These are phyloP conservation scores for Perodicticus potto DNA, from an alignment of 2,797 vertebrate genomes.

Conservation along the genomic window DNA sequence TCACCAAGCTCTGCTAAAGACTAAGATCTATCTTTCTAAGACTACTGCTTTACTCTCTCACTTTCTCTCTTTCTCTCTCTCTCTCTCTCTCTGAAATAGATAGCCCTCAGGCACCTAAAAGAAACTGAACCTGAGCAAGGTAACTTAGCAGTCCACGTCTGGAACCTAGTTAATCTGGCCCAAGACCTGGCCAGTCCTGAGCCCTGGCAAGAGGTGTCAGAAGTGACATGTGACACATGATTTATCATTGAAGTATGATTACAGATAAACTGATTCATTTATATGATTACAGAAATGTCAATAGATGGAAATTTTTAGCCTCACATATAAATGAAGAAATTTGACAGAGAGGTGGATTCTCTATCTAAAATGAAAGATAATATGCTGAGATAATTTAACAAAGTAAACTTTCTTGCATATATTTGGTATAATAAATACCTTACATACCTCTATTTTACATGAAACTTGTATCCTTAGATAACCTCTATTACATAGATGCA, in stretches of 20 bases:
- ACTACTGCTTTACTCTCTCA: too few relatives aligned
- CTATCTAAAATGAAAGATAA: neutral
- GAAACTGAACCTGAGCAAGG: too few relatives aligned
- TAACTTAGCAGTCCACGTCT: too few relatives aligned
- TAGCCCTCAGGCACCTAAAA: too few relatives aligned
- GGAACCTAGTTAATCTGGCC: too few relatives aligned
- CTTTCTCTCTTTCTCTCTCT: too few relatives aligned
- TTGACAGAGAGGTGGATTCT: neutral
- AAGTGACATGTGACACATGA: neutral
- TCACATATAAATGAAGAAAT: constrained; percentile 6
- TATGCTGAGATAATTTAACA: neutral
- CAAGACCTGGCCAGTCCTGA: too few relatives aligned
- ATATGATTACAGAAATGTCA: neutral
- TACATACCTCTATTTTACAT: neutral
- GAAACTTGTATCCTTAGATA: constrained; percentile 16
- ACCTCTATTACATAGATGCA: neutral
- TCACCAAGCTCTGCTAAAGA: too few relatives aligned
- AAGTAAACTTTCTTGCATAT: neutral
- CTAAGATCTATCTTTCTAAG: too few relatives aligned
- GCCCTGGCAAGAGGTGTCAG: too few relatives aligned
- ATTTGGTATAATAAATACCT: neutral
- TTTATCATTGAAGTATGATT: neutral
- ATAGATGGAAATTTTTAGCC: neutral
- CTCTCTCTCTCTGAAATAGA: too few relatives aligned
- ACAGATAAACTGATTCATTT: neutral